Evolutionary conservation across 2,113 vertebrate genomes (phyloP).

Genomic region (Pseudorasbora parva): DNA sequence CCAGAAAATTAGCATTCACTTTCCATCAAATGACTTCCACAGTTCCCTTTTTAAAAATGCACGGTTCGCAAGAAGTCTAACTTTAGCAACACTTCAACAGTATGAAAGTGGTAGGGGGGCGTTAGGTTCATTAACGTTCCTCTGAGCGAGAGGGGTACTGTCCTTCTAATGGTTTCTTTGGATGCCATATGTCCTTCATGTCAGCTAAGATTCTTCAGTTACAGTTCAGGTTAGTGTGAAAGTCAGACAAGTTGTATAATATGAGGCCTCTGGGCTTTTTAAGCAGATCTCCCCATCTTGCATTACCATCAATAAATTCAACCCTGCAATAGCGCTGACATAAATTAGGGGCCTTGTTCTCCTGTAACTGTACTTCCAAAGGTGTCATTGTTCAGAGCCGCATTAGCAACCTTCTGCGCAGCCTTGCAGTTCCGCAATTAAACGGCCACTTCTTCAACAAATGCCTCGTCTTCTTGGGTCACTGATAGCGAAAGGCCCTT

Average conservation of each 20-base stretch:
- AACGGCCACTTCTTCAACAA: conserved; percentile 51
- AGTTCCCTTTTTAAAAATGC: conserved; percentile 40
- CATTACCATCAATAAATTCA: conserved; percentile 68
- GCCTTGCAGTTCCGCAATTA: conserved; percentile 49
- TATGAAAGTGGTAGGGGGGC: conserved; percentile 49
- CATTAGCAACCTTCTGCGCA: conserved; percentile 43
- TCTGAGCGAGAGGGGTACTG: conserved; percentile 38
- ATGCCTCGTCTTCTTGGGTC: conserved; percentile 50
- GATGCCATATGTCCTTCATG: conserved; percentile 65
- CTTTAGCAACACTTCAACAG: conserved; percentile 61
- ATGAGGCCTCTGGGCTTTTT: conserved; percentile 62
- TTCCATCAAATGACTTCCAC: conserved; percentile 40
- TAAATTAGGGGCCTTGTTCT: conserved; percentile 63
- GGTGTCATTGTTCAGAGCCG: conserved; percentile 58
- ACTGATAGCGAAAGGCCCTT: conserved; percentile 57
- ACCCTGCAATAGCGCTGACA: conserved; percentile 64
- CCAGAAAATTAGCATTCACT: conserved; percentile 59
- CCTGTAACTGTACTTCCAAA: conserved; percentile 57
- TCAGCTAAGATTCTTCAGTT: conserved; percentile 64
- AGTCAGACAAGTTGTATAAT: conserved; percentile 68
- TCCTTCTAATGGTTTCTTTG: conserved; percentile 57
- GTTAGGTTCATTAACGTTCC: conserved; percentile 21
- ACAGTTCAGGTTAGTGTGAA: conserved; percentile 66
- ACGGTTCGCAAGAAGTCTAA: conserved; percentile 39
- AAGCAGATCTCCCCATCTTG: conserved; percentile 64